A percentile compares a stretch with the other conserved stretches of the same genome.
Evolutionary conservation across 2,888 invertebrate genomes (phyloP).

Genomic region (Cephus spinipes): DNA sequence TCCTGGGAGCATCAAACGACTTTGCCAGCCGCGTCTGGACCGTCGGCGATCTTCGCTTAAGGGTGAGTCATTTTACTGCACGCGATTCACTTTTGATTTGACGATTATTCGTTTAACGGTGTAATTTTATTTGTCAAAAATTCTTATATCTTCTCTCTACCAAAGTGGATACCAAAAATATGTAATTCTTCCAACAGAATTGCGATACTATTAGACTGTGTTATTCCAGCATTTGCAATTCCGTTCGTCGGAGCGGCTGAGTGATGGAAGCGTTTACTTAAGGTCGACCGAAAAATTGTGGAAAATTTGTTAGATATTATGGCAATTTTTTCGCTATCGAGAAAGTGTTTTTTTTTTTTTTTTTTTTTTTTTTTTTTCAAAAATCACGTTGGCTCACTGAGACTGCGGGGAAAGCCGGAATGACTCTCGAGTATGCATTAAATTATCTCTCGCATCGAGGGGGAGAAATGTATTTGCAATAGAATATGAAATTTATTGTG

Average conservation of each 20-base stretch:
- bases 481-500: conserved; percentile 58
- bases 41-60: conserved; percentile 87
- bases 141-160: conserved; percentile 4
- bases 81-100: conserved; percentile 7
- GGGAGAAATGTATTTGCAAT: conserved; percentile 41
- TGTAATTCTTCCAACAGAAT: background rate
- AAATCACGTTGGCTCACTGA: background rate
- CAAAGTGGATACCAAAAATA: background rate
- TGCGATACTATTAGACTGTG: background rate
- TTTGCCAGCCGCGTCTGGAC: conserved; percentile 98
- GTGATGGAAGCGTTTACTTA: background rate
- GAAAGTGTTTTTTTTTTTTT: background rate
- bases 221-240: background rate
- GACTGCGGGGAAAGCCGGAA: conserved; percentile 8
- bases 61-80: conserved; percentile 74
- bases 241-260: background rate
- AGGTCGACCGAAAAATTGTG: background rate
- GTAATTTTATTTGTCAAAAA: background rate
- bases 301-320: background rate
- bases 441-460: conserved; percentile 26
- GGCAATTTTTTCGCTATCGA: background rate
- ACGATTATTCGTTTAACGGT: conserved; percentile 17
- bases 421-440: conserved; percentile 48
- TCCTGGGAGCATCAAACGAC: conserved; percentile 96
- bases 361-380: too few relatives aligned